Base-by-base conservation (phyloP, 2,888 invertebrate species). In the Catocala fraxini region DNA sequence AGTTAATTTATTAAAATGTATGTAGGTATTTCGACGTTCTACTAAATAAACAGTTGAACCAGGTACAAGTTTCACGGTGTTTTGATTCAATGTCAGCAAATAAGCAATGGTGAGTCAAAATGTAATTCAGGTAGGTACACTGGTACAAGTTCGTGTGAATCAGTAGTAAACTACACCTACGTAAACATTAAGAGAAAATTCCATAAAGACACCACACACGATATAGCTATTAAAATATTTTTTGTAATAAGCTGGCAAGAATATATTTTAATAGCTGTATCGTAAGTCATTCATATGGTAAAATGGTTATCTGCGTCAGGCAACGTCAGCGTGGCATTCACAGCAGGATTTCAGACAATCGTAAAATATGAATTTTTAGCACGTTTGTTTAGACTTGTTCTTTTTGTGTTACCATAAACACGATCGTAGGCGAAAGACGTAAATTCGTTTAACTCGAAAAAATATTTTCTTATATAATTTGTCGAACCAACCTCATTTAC, bases 321-420 rank as follows among this genome's bases (percentile, higher is more conserved):
- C 70, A 65, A n/a, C 46, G 51, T 69, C 65, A 66, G 33, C 43
- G 51, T 69, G 66, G 54, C 68, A 72, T 74, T 72, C 66, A 35
- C 63, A 67, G 70, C 59, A 77, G 69, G 63, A 70, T 69, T 65
- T 70, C 64, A 56, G 67, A 75, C 75, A 77, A 73, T 80, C 79
- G 70, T 79, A 78, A 82, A 84, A 78, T 73, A 71, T 41, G 71
- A 79, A 70, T 85, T 85, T 83, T 81, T 75, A 79, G 70, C 68
- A 61, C 58, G 63, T 75, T 74, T 73, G 68, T 75, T 77, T 70
- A 52, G 65, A 70, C 56, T 64, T 63, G 48, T 54, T 61, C 48
- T 45, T 48, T 54, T 56, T 45, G 33, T 60, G 47, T 33, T 59
- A 43, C 43, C 52, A 51, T 55, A 39, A 39, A 56, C 57, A 65